phyloP scores from a whole-genome alignment of 2,797 vertebrate species.

The Poecile montanus region DNA sequence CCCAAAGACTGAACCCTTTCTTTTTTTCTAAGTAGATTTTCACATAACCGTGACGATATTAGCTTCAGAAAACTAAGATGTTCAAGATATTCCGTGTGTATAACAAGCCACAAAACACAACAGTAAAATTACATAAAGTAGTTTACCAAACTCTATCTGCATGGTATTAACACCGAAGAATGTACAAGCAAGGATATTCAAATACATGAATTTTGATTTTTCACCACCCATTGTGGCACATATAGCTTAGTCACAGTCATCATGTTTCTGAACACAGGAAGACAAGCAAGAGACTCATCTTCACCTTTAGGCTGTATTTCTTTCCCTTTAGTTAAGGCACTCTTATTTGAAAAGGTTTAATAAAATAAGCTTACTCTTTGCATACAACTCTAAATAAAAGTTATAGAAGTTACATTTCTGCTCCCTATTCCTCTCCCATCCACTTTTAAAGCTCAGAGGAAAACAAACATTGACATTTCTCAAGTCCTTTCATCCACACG shows the following conservation, averaged over 20 bases:
- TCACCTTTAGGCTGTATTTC: not conserved
- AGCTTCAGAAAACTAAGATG: not conserved
- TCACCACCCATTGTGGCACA: not conserved
- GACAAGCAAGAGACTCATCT: not conserved
- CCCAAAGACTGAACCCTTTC: not conserved
- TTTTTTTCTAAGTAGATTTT: not conserved
- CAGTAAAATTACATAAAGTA: not conserved
- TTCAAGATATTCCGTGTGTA: not conserved
- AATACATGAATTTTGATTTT: not conserved
- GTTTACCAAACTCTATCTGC: not conserved
- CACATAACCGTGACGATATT: not conserved
- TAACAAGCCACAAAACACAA: not conserved
- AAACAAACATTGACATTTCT: not conserved
- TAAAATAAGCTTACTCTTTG: not conserved
- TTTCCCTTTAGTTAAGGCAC: not conserved
- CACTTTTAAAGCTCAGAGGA: not conserved
- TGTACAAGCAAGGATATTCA: not conserved
- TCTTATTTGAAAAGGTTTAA: not conserved
- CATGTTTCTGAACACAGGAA: not conserved
- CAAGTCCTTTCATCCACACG: not conserved
- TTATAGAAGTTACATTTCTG: not conserved
- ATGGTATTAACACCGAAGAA: not conserved
- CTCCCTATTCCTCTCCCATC: not conserved
- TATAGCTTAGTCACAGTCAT: not conserved
- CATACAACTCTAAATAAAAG: not conserved